Evolutionary conservation across 2,888 invertebrate species (phyloP).

Genomic region (Gonocerus acuteangulatus): DNA sequence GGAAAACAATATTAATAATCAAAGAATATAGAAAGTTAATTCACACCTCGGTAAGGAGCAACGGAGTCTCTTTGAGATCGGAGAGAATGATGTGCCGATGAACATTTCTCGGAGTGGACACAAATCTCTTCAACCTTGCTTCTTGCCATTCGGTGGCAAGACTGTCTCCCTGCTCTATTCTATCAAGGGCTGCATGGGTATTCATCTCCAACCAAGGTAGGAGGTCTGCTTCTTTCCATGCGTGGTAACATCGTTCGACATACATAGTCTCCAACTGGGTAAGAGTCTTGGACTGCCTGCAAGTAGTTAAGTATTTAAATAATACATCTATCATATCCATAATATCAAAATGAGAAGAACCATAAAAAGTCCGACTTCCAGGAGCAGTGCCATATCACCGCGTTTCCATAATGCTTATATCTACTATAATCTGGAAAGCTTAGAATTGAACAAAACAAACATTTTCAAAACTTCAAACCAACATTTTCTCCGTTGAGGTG

Average conservation of each 20-base stretch:
- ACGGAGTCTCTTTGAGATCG: slow-evolving; percentile 59
- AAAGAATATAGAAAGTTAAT: too few relatives aligned
- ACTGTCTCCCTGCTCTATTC: slow-evolving; percentile 56
- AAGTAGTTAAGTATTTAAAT: too few relatives aligned
- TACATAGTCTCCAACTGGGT: slow-evolving; percentile 65
- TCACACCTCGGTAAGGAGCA: slow-evolving; percentile 51
- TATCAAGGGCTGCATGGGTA: slow-evolving; percentile 56
- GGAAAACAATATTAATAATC: too few relatives aligned
- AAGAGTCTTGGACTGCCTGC: slow-evolving; percentile 49
- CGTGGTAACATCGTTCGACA: slow-evolving; percentile 60
- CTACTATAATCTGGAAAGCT: too few relatives aligned
- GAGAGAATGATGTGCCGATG: slow-evolving; percentile 63
- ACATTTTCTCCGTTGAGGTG: too few relatives aligned
- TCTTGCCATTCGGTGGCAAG: slow-evolving; percentile 53
- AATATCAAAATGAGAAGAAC: too few relatives aligned
- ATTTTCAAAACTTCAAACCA: too few relatives aligned
- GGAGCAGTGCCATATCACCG: too few relatives aligned
- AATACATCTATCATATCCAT: too few relatives aligned
- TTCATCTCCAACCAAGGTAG: slow-evolving; percentile 69
- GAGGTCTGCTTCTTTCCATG: slow-evolving; percentile 71
- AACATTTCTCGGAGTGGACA: slow-evolving; percentile 58
- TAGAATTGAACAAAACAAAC: too few relatives aligned
- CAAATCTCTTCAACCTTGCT: slow-evolving; percentile 56
- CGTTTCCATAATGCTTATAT: too few relatives aligned
- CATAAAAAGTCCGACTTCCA: too few relatives aligned